phyloP scores from a whole-genome alignment of 2,797 vertebrate species.

The Esox masquinongy region DNA sequence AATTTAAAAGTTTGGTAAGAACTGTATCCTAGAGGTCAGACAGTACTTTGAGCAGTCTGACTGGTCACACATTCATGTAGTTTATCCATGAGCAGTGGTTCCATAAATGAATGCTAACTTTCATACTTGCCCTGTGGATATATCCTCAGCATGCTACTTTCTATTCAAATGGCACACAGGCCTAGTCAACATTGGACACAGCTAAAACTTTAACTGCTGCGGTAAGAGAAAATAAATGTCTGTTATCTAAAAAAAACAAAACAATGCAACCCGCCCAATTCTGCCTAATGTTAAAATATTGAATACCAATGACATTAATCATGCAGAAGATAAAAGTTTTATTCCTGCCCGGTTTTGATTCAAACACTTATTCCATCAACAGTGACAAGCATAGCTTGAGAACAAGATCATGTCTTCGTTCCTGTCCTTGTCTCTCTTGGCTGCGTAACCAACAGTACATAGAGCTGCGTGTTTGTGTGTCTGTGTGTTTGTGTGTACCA shows the following conservation, averaged over 20 bases:
- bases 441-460: slow-evolving; percentile 17
- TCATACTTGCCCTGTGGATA: not conserved
- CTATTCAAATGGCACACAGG: not conserved
- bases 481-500: not conserved
- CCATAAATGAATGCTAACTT: slow-evolving; percentile 9
- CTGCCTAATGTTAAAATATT: not conserved
- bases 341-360: not conserved
- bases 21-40: not conserved
- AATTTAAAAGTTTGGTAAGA: not conserved
- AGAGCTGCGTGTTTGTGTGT: not conserved
- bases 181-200: not conserved
- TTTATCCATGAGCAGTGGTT: not conserved
- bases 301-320: not conserved
- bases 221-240: not conserved
- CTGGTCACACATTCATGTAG: not conserved
- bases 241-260: not conserved
- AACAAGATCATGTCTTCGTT: slow-evolving; percentile 2
- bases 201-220: not conserved
- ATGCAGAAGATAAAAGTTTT: not conserved
- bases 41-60: not conserved
- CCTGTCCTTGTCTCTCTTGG: not conserved
- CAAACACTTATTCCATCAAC: not conserved
- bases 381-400: not conserved
- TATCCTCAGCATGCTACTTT: not conserved
- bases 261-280: not conserved